A percentile compares a stretch with the other conserved stretches of the same genome.
Evolutionary conservation across 1,140 invertebrate species (phyloP).

Genomic region (Lordiphosa stackelbergi): DNA sequence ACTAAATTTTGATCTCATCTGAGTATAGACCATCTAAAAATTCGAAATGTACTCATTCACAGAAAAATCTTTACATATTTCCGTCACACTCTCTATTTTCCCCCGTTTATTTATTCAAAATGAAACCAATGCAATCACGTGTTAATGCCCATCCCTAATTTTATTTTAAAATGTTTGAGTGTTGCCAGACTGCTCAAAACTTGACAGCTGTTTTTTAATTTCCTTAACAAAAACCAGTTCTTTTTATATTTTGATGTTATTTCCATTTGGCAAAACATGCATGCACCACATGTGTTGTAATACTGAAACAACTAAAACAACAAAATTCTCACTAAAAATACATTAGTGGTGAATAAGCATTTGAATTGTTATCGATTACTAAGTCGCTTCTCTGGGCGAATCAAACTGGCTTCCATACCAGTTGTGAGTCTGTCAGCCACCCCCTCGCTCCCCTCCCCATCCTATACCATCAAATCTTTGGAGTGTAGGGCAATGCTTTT

Average conservation of each 20-base stretch:
- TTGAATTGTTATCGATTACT: constrained; percentile 12
- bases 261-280: not conserved
- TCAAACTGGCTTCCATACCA: not conserved
- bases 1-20: too few relatives aligned
- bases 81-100: too few relatives aligned
- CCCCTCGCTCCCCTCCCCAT: not conserved
- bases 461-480: not conserved
- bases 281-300: constrained; percentile 1
- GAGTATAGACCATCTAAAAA: too few relatives aligned
- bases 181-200: constrained; percentile 1
- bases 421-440: constrained; percentile 1
- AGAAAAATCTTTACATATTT: too few relatives aligned
- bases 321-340: not conserved
- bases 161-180: too few relatives aligned
- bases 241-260: not conserved
- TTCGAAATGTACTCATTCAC: too few relatives aligned
- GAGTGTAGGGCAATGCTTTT: constrained; percentile 14
- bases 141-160: not conserved
- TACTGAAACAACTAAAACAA: too few relatives aligned
- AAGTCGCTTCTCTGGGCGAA: not conserved
- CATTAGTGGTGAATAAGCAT: not conserved
- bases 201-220: constrained; percentile 10
- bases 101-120: too few relatives aligned
- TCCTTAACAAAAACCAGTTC: constrained; percentile 17
- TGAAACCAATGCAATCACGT: too few relatives aligned